Evolutionary conservation across 2,113 vertebrate species (phyloP).

Genomic region (Pteropus alecto): DNA sequence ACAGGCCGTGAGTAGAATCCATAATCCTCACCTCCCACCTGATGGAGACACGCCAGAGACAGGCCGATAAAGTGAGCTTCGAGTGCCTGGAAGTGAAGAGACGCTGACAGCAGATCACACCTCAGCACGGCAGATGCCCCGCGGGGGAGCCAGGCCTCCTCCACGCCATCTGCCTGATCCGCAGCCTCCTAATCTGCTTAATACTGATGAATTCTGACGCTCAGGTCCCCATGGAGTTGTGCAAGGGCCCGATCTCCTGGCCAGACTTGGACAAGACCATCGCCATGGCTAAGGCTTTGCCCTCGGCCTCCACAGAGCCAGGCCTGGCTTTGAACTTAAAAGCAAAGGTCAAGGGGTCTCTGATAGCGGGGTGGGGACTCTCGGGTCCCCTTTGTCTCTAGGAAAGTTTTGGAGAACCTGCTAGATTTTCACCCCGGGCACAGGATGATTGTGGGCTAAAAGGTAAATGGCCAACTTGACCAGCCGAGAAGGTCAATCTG

Average conservation of each 20-base stretch:
- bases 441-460: fast-evolving
- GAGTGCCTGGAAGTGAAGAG: background rate
- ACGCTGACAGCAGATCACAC: background rate
- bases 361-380: too few relatives aligned
- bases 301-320: background rate
- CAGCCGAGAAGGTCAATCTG: fast-evolving
- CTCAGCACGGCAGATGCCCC: background rate
- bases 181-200: background rate
- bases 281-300: background rate
- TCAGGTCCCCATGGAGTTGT: background rate
- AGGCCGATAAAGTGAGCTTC: background rate
- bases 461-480: background rate
- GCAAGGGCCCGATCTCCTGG: background rate
- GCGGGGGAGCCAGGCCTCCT: background rate
- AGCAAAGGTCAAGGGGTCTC: background rate
- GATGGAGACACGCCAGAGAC: background rate
- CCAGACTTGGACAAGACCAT: background rate
- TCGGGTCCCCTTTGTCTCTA: background rate
- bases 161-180: background rate
- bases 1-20: fast-evolving
- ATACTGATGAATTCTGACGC: background rate
- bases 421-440: background rate
- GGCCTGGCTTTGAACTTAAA: background rate
- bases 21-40: background rate
- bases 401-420: background rate